These are phyloP conservation scores for Drosophila nannoptera DNA, from an alignment of 1,140 invertebrate species.

Conservation along the genomic window DNA sequence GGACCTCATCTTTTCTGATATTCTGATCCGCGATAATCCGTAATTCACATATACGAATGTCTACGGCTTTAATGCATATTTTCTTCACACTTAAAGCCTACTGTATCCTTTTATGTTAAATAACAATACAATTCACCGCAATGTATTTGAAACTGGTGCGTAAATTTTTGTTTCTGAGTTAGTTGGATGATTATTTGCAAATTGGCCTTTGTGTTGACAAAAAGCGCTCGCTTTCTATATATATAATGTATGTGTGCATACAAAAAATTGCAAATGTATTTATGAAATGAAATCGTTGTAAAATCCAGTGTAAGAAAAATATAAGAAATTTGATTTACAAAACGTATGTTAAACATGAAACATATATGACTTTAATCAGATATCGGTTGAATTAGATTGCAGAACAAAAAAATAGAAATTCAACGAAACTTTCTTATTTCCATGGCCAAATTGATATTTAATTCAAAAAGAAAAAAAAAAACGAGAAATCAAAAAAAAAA, in stretches of 20 bases:
- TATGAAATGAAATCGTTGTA: constrained; percentile 48
- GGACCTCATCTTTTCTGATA: neutral
- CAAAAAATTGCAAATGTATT: neutral
- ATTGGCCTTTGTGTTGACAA: constrained; percentile 80
- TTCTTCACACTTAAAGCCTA: neutral
- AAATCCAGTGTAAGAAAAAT: constrained; percentile 51
- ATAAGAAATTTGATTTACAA: constrained; percentile 25
- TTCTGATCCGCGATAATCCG: neutral
- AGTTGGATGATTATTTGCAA: constrained; percentile 79
- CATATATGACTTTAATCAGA: constrained; percentile 63
- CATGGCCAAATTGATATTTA: constrained; percentile 50
- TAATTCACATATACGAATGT: neutral
- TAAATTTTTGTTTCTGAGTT: constrained; percentile 77
- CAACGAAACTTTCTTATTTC: constrained; percentile 33
- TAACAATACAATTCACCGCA: constrained; percentile 13
- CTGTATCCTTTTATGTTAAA: constrained; percentile 2
- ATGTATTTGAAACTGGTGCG: constrained; percentile 47
- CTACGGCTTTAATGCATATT: neutral
- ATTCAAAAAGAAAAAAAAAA: constrained; percentile 28
- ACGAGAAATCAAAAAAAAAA: neutral
- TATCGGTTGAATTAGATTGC: constrained; percentile 68
- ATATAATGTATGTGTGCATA: constrained; percentile 20
- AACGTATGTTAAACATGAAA: constrained; percentile 33
- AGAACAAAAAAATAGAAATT: constrained; percentile 28
- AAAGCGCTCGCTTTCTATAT: constrained; percentile 75